A percentile compares a stretch with the other conserved stretches of the same genome.
Evolutionary conservation across 2,888 invertebrate genomes (phyloP).

Genomic region (Prenolepis imparis): DNA sequence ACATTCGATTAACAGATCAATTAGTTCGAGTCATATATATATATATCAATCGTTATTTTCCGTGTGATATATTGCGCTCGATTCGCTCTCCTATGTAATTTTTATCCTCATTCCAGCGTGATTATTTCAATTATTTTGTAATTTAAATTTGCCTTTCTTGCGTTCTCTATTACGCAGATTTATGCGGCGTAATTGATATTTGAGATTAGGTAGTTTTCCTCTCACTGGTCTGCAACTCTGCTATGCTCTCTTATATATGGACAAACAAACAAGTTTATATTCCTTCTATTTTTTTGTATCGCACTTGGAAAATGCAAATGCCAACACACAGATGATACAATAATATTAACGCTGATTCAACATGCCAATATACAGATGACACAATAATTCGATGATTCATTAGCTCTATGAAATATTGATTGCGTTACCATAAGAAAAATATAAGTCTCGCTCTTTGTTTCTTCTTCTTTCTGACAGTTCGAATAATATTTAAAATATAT

Average conservation of each 20-base stretch:
- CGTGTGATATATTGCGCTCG: not conserved
- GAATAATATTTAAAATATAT: not conserved
- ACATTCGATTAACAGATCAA: slow-evolving; percentile 18
- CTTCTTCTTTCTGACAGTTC: not conserved
- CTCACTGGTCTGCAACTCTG: not conserved
- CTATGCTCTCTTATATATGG: not conserved
- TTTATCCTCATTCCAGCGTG: slow-evolving; percentile 10
- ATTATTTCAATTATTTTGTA: slow-evolving; percentile 50
- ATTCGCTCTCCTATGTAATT: not conserved
- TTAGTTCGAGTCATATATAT: not conserved
- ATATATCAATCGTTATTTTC: slow-evolving; percentile 12
- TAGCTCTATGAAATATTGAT: not conserved
- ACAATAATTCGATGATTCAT: slow-evolving; percentile 24
- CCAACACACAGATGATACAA: not conserved
- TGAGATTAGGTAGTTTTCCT: slow-evolving; percentile 42
- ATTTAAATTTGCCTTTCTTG: slow-evolving; percentile 55
- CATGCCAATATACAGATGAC: not conserved
- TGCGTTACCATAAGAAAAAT: too few species aligned
- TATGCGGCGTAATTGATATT: slow-evolving; percentile 27
- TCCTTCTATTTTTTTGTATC: not conserved
- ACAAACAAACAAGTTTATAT: not conserved
- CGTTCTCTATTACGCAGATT: slow-evolving; percentile 32
- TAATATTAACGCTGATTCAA: not conserved
- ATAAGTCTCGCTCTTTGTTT: too few species aligned
- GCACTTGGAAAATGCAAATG: not conserved